These are phyloP conservation scores for Melanotaenia duboulayi DNA, from an alignment of 2,113 vertebrate genomes.

Conservation along the genomic window DNA sequence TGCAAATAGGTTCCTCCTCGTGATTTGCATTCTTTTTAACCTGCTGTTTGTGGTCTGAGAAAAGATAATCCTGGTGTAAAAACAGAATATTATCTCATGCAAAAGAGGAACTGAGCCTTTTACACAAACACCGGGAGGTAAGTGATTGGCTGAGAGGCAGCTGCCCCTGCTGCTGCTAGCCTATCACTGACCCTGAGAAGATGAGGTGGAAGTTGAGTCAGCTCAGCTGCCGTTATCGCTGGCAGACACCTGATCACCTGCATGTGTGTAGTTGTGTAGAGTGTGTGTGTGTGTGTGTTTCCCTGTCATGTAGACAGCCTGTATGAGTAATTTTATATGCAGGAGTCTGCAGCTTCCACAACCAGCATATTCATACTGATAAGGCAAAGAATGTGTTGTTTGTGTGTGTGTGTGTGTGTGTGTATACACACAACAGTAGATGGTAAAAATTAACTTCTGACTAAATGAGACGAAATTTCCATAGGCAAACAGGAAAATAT, in stretches of 20 bases:
- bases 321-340: neutral
- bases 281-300: constrained; percentile 9
- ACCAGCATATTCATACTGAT: neutral
- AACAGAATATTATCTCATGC: constrained; percentile 42
- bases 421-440: neutral
- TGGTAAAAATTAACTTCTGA: neutral
- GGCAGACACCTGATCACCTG: constrained; percentile 53
- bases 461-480: constrained; percentile 5
- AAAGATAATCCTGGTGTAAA: constrained; percentile 44
- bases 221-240: constrained; percentile 57
- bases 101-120: constrained; percentile 57
- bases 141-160: constrained; percentile 40
- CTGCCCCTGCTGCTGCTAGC: constrained; percentile 27
- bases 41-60: constrained; percentile 33
- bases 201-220: constrained; percentile 28
- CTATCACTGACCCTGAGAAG: constrained; percentile 54
- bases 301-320: neutral
- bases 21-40: constrained; percentile 52
- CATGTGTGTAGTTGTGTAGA: constrained; percentile 11
- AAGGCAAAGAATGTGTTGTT: constrained; percentile 5
- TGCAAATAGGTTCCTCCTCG: constrained; percentile 3
- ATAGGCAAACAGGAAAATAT: too few species aligned
- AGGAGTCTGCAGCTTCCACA: neutral
- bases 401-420: constrained; percentile 2
- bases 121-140: constrained; percentile 31